Base-by-base conservation (phyloP, 2,797 vertebrate genomes). In the Typhlichthys subterraneus region DNA sequence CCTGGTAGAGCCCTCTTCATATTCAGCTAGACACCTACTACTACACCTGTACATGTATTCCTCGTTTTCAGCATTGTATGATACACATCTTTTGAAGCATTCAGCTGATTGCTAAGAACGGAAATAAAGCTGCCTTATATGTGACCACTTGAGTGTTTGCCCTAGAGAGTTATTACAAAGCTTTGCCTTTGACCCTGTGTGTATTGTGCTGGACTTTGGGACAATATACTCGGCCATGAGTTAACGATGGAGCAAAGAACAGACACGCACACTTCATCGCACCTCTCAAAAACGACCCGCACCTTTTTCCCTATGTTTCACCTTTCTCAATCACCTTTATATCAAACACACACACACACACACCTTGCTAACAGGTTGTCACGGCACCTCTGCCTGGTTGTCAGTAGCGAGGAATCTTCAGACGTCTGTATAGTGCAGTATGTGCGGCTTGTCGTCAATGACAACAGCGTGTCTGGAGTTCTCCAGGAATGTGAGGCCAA, bases 91-190 rank as follows among this genome's bases (percentile, higher is more conserved):
- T 23, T 86, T 89, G 85, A 88, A 85, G 82, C 80, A 74, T 84
- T 84, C 77, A 77, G 82, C 86, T 89, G 87, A 92, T 93, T 86
- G 88, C 86, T 90, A 55, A 85, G 75, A 86, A 54, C 1, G 13
- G 3, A 29, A 58, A 65, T 23, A 75, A 64, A 61, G 57, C 87
- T 85, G 90, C 23, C 23, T 23, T 89, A 82, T 89, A 11, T 85
- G 87, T 87, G 93, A 95, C 93, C 90, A 92, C 93, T 93, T 95
- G 92, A 93, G 93, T 73, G 92, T 91, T 90, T 92, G 92, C 94
- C 91, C 94, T 95, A 84, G 94, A 94, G 95, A 89, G 91, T 94
- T 95, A 93, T 93, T 94, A 92, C 87, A 88, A 87, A 82, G 82
- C 70, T 70, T 79, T 85, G 70, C 85, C 66, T 70, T 79, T 85